A percentile compares a stretch with the other conserved stretches of the same genome.
These are phyloP conservation scores for Drosophila stalkeri DNA, from an alignment of 2,888 invertebrate genomes.

Conservation along the genomic window DNA sequence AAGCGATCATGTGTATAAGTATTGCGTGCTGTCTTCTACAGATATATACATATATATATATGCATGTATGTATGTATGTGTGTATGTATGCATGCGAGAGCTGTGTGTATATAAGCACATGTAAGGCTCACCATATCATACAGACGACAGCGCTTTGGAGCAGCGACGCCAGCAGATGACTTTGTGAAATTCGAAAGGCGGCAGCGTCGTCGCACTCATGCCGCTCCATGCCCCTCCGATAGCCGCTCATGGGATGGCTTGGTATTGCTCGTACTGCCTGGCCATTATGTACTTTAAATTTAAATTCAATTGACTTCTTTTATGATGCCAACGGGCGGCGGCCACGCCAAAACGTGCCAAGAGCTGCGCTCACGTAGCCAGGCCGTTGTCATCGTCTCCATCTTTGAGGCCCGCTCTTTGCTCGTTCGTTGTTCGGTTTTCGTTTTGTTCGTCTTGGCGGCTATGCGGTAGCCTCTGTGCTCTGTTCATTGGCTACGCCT, in stretches of 20 bases:
- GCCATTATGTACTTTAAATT: constrained; percentile 81
- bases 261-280: constrained; percentile 52
- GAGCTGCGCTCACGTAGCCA: constrained; percentile 65
- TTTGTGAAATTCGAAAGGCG: constrained; percentile 79
- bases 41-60: constrained; percentile 20
- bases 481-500: constrained; percentile 68
- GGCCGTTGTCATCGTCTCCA: constrained; percentile 42
- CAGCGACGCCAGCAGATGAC: constrained; percentile 71
- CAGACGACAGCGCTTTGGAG: constrained; percentile 42
- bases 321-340: constrained; percentile 80
- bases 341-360: constrained; percentile 76
- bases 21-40: constrained; percentile 46
- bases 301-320: constrained; percentile 81
- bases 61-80: neutral
- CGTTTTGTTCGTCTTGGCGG: constrained; percentile 23
- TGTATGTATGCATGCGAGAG: constrained; percentile 35
- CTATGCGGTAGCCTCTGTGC: constrained; percentile 53
- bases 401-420: constrained; percentile 29
- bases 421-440: constrained; percentile 25
- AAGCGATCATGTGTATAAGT: constrained; percentile 51
- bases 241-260: constrained; percentile 3
- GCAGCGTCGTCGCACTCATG: constrained; percentile 47
- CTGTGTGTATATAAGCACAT: constrained; percentile 38
- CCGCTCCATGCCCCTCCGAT: neutral
- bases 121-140: constrained; percentile 71